phyloP scores from a whole-genome alignment of 2,113 vertebrate genomes.

The Eleginops maclovinus region DNA sequence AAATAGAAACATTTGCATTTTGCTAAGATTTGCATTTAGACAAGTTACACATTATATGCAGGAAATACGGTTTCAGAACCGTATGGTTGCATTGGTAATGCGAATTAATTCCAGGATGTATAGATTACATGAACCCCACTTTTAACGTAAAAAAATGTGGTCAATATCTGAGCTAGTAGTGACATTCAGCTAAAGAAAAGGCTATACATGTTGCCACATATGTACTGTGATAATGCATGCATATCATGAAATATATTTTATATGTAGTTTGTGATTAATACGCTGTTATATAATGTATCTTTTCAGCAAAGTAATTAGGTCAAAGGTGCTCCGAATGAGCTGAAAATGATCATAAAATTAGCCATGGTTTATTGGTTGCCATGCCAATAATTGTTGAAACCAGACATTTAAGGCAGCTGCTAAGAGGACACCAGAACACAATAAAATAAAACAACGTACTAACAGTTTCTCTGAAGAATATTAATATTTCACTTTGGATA shows the following conservation, averaged over 20 bases:
- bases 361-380: constrained; percentile 58
- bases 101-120: constrained; percentile 38
- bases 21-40: constrained; percentile 68
- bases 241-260: constrained; percentile 23
- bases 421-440: not conserved
- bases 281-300: constrained; percentile 59
- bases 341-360: constrained; percentile 60
- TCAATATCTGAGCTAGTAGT: not conserved
- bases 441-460: constrained; percentile 10
- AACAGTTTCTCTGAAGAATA: not conserved
- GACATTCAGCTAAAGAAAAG: constrained; percentile 35
- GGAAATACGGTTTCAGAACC: constrained; percentile 32
- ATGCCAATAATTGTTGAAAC: constrained; percentile 50
- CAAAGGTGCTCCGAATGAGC: constrained; percentile 61
- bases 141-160: constrained; percentile 33
- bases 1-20: constrained; percentile 58
- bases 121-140: constrained; percentile 31
- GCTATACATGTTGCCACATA: constrained; percentile 28
- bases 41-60: constrained; percentile 17
- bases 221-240: constrained; percentile 23
- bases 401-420: constrained; percentile 20
- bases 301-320: constrained; percentile 67
- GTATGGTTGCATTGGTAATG: constrained; percentile 25
- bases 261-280: constrained; percentile 61
- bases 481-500: not conserved